A percentile compares a stretch with the other conserved stretches of the same genome.
Conservation (phyloP, 1,140 invertebrate genomes). For the Lepeophtheirus salmonis region DNA sequence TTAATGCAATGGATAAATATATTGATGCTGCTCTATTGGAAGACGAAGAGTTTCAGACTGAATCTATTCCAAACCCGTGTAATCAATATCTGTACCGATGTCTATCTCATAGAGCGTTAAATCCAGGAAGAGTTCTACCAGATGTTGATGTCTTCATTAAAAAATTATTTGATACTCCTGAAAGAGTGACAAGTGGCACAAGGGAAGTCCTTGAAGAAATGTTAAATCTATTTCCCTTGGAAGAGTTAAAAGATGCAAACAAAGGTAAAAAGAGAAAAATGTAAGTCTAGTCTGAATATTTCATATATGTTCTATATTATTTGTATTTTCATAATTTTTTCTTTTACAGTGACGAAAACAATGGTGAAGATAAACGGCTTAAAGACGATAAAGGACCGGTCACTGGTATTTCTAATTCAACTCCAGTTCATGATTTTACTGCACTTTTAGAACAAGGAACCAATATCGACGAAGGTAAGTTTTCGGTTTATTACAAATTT, state of each 20-base stretch:
- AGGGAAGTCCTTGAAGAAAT: neutral
- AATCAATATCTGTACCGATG: constrained; percentile 12
- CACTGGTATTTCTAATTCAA: neutral
- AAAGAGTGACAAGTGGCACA: neutral
- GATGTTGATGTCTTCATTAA: neutral
- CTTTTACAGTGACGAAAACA: neutral
- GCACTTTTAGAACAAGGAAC: neutral
- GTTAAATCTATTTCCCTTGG: neutral
- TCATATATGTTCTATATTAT: neutral
- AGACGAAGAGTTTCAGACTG: neutral
- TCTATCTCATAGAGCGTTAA: constrained; percentile 4
- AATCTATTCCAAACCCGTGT: constrained; percentile 8
- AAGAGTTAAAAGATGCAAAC: neutral
- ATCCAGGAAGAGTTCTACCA: constrained; percentile 3
- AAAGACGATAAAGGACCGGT: neutral
- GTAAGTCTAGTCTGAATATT: neutral
- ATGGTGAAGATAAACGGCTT: neutral
- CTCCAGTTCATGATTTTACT: neutral
- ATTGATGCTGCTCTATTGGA: constrained; percentile 2
- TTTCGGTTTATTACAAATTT: neutral
- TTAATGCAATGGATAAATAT: constrained; percentile 4
- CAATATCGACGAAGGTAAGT: neutral
- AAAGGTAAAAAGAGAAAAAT: neutral
- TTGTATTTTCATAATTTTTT: neutral
- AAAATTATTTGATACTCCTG: neutral